Conservation (phyloP, 53 echinoderm and acorn worm species). For the Antedon mediterranea region DNA sequence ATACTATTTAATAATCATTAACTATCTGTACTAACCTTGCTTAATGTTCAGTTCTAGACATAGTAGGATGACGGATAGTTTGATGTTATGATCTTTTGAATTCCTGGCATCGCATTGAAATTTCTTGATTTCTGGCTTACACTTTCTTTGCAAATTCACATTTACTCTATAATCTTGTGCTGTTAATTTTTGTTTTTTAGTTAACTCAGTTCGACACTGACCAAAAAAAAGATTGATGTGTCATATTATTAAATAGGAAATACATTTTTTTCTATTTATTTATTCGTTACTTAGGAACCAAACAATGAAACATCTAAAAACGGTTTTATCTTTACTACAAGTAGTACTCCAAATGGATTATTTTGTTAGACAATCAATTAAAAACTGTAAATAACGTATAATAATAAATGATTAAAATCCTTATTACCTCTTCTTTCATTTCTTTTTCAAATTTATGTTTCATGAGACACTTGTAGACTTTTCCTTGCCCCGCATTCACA, state of each 20-base stretch:
- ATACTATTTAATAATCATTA: no score
- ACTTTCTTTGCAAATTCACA: slow-evolving; percentile 42
- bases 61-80: slow-evolving; percentile 45
- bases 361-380: no score
- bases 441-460: slow-evolving; percentile 68
- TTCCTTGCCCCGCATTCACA: slow-evolving; percentile 44
- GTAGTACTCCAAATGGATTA: no score
- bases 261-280: no score
- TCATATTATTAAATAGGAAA: no score
- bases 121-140: slow-evolving; percentile 46
- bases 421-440: slow-evolving; percentile 78
- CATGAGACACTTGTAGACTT: slow-evolving; percentile 76
- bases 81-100: slow-evolving; percentile 21
- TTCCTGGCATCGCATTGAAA: slow-evolving; percentile 20
- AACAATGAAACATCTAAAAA: no score
- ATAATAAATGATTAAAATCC: no score
- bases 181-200: slow-evolving; percentile 49
- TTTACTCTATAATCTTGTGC: slow-evolving; percentile 57
- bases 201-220: slow-evolving; percentile 70
- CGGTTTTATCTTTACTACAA: no score
- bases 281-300: no score
- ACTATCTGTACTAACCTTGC: slow-evolving; percentile 19
- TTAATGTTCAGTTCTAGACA: slow-evolving; percentile 44
- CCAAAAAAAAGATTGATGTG: no score
- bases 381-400: no score